These are phyloP conservation scores for Mizuhopecten yessoensis DNA, from an alignment of 1,140 invertebrate genomes.

Conservation along the genomic window DNA sequence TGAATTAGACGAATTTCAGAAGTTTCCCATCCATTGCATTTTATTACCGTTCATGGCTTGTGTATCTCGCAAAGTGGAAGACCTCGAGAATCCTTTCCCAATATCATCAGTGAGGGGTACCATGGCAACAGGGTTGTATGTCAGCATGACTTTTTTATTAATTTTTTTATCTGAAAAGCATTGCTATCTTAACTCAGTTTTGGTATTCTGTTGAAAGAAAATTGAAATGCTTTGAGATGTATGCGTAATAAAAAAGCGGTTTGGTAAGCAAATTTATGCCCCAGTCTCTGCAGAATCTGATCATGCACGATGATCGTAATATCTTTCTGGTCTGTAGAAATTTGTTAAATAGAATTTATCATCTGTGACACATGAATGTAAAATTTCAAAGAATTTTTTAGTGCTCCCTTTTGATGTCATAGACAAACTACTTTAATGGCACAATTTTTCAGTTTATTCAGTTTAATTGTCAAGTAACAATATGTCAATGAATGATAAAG, in stretches of 20 bases:
- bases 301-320: neutral
- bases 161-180: neutral
- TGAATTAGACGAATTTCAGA: slow-evolving; percentile 5
- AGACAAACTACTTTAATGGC: neutral
- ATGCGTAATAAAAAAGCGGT: neutral
- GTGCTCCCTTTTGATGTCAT: neutral
- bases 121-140: neutral
- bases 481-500: too few relatives aligned
- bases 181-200: neutral
- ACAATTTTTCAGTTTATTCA: too few relatives aligned
- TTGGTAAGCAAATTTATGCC: neutral
- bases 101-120: neutral
- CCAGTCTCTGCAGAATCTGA: neutral
- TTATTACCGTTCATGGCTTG: slow-evolving; percentile 4
- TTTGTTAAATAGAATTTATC: neutral
- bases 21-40: neutral
- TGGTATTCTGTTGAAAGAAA: slow-evolving; percentile 21
- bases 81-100: neutral
- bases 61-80: neutral
- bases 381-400: neutral
- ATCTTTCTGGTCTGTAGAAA: slow-evolving; percentile 2
- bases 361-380: neutral
- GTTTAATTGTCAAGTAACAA: too few relatives aligned
- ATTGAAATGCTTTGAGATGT: neutral
- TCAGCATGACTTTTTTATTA: neutral